These are phyloP conservation scores for Noctua janthe DNA, from an alignment of 2,888 invertebrate species.

Conservation along the genomic window DNA sequence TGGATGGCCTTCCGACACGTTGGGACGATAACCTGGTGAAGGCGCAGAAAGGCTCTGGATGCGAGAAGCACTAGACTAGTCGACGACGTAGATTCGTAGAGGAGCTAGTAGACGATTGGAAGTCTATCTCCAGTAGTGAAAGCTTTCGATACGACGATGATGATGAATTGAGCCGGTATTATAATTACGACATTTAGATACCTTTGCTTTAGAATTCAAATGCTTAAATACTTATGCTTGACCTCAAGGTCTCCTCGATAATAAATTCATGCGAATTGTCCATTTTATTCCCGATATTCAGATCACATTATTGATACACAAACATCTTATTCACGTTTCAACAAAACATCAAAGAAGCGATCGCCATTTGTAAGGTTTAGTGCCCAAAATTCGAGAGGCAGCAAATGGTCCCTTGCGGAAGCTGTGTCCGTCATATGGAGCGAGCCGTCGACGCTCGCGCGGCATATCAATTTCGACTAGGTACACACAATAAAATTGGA, in stretches of 20 bases:
- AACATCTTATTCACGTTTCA: slow-evolving; percentile 58
- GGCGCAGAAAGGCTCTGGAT: not conserved
- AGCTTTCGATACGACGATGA: not conserved
- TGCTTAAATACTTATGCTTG: slow-evolving; percentile 3
- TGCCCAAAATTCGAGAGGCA: slow-evolving; percentile 74
- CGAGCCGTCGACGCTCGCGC: slow-evolving; percentile 81
- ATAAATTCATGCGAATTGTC: slow-evolving; percentile 18
- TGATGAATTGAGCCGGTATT: not conserved
- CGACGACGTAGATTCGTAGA: not conserved
- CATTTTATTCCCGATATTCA: slow-evolving; percentile 39
- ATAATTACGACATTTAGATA: not conserved
- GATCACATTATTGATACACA: slow-evolving; percentile 43
- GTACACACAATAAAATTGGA: slow-evolving; percentile 90
- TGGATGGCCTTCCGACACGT: not conserved
- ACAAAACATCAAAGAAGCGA: slow-evolving; percentile 64
- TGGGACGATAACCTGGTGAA: not conserved
- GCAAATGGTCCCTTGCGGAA: slow-evolving; percentile 75
- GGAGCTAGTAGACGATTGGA: not conserved
- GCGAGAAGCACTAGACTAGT: not conserved
- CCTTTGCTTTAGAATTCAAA: not conserved
- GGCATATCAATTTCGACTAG: slow-evolving; percentile 90
- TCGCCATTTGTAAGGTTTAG: slow-evolving; percentile 68
- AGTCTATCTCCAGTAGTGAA: not conserved
- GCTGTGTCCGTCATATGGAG: slow-evolving; percentile 80
- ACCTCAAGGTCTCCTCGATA: slow-evolving; percentile 6